A percentile compares a stretch with the other conserved stretches of the same genome.
Conservation (phyloP, 2,797 vertebrate species). For the Lepilemur septentrionalis region DNA sequence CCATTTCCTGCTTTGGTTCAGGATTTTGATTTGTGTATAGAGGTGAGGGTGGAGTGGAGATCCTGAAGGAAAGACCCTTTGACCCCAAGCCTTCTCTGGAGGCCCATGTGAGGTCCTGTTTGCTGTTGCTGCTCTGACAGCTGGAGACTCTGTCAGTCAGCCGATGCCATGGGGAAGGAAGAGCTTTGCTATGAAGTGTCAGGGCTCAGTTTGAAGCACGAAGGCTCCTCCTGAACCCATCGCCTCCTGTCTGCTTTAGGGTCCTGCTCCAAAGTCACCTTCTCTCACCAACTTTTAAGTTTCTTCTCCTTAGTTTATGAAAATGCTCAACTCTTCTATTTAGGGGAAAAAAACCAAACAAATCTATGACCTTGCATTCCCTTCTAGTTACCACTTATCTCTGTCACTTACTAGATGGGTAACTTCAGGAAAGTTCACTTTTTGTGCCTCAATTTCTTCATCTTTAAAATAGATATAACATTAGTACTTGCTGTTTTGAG, state of each 20-base stretch:
- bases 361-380: not conserved
- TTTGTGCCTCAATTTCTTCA: slow-evolving; percentile 7
- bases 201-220: not conserved
- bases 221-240: not conserved
- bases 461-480: not conserved
- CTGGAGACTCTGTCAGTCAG: not conserved
- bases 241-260: not conserved
- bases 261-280: not conserved
- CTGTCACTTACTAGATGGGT: not conserved
- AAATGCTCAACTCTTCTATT: not conserved
- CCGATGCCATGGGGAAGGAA: not conserved
- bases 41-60: not conserved
- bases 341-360: not conserved
- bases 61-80: not conserved
- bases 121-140: not conserved
- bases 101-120: not conserved
- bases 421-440: not conserved
- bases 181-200: not conserved
- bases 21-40: not conserved
- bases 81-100: not conserved
- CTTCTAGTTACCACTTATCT: not conserved
- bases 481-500: not conserved
- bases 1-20: not conserved
- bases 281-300: not conserved
- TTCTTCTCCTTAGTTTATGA: not conserved